Evolutionary conservation across 2,113 vertebrate species (phyloP).

Genomic region (Scytalopus superciliaris): DNA sequence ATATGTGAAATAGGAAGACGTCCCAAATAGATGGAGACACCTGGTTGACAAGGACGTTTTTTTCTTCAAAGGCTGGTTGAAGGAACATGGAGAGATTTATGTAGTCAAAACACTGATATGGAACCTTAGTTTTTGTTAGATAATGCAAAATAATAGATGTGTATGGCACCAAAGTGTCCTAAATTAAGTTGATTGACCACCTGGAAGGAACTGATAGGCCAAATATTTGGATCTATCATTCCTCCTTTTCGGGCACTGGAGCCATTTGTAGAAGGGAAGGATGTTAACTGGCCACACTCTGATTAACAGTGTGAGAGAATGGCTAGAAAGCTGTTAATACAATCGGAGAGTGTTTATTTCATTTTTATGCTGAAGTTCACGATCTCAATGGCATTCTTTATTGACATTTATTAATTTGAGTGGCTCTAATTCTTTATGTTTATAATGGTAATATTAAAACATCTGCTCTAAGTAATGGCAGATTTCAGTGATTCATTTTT

Average conservation of each 20-base stretch:
- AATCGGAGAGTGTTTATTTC: neutral
- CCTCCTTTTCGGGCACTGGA: neutral
- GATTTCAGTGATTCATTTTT: conserved; percentile 24
- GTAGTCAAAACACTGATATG: neutral
- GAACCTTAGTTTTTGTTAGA: neutral
- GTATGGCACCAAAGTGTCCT: neutral
- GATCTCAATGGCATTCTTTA: neutral
- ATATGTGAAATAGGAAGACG: neutral
- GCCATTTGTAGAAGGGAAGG: neutral
- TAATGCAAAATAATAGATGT: neutral
- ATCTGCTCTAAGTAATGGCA: neutral
- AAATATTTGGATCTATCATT: neutral
- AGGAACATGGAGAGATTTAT: neutral
- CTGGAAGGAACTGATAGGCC: neutral
- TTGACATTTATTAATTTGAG: conserved; percentile 1
- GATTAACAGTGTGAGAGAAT: neutral
- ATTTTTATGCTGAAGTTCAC: neutral
- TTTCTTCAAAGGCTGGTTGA: neutral
- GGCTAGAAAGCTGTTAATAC: neutral
- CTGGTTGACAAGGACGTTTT: neutral
- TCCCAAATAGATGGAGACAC: neutral
- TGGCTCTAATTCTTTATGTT: neutral
- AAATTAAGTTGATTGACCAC: neutral
- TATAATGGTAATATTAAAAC: conserved; percentile 4
- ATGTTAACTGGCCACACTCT: neutral